A percentile compares a stretch with the other conserved stretches of the same genome.
phyloP scores from a whole-genome alignment of 2,113 vertebrate species.

The Scartelaos histophorus region DNA sequence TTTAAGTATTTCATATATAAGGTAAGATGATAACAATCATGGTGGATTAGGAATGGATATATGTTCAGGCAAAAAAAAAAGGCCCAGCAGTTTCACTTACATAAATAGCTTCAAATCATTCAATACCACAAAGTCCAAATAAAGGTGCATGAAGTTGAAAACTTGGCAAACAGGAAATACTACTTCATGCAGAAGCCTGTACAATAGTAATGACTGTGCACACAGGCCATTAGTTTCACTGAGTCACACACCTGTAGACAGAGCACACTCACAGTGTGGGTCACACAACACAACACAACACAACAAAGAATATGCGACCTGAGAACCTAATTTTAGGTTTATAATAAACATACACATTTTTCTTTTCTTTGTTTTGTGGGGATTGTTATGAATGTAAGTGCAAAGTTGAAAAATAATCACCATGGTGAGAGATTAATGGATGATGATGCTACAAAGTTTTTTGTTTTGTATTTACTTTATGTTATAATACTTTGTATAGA shows the following conservation, averaged over 20 bases:
- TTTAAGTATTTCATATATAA: not conserved
- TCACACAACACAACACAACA: not conserved
- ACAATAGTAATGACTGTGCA: conserved; percentile 31
- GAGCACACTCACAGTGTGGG: conserved; percentile 16
- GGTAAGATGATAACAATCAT: not conserved
- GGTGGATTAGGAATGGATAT: too few species aligned
- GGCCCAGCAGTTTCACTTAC: conserved; percentile 8
- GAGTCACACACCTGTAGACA: conserved; percentile 47
- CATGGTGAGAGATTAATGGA: too few species aligned
- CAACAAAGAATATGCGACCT: not conserved
- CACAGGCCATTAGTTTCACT: conserved; percentile 60
- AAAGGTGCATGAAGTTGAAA: conserved; percentile 40
- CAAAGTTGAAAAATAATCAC: too few species aligned
- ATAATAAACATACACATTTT: not conserved
- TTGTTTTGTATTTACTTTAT: too few species aligned
- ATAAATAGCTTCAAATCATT: conserved; percentile 54
- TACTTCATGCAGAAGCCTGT: conserved; percentile 32
- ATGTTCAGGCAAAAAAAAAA: not conserved
- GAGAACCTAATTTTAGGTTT: not conserved
- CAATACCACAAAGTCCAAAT: conserved; percentile 44
- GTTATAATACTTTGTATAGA: too few species aligned
- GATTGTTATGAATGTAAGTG: too few species aligned
- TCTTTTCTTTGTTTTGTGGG: too few species aligned
- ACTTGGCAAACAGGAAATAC: conserved; percentile 69
- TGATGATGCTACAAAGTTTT: too few species aligned